Conservation (phyloP, 2,888 invertebrate species). For the Caenorhabditis becei region DNA sequence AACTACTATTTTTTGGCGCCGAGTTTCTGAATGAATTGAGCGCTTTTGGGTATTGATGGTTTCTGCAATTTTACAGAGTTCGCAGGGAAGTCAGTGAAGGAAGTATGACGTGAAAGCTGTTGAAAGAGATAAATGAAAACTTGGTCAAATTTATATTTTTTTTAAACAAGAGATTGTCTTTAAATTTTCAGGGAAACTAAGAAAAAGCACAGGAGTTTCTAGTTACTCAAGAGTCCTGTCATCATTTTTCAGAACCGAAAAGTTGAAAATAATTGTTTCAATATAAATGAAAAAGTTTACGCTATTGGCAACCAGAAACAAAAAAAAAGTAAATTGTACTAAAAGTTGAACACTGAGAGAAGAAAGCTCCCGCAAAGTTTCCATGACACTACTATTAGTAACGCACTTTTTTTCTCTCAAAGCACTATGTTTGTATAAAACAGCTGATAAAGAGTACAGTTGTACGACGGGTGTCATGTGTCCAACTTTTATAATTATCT, state of each 20-base stretch:
- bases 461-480: neutral
- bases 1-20: slow-evolving; percentile 41
- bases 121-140: too few species aligned
- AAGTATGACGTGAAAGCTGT: too few species aligned
- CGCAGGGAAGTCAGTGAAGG: neutral
- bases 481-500: neutral
- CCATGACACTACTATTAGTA: neutral
- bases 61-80: neutral
- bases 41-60: neutral
- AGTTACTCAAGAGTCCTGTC: too few species aligned
- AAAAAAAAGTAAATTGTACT: neutral
- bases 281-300: too few species aligned
- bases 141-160: too few species aligned
- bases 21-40: slow-evolving; percentile 1
- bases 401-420: neutral
- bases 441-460: slow-evolving; percentile 4
- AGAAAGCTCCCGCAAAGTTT: neutral
- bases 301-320: neutral
- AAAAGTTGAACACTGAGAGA: neutral
- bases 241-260: too few species aligned
- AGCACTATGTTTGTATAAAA: neutral
- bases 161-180: too few species aligned
- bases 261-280: too few species aligned
- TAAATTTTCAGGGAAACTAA: too few species aligned
- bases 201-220: too few species aligned